These are phyloP conservation scores for Andrena camellia DNA, from an alignment of 2,888 invertebrate genomes.

Conservation along the genomic window DNA sequence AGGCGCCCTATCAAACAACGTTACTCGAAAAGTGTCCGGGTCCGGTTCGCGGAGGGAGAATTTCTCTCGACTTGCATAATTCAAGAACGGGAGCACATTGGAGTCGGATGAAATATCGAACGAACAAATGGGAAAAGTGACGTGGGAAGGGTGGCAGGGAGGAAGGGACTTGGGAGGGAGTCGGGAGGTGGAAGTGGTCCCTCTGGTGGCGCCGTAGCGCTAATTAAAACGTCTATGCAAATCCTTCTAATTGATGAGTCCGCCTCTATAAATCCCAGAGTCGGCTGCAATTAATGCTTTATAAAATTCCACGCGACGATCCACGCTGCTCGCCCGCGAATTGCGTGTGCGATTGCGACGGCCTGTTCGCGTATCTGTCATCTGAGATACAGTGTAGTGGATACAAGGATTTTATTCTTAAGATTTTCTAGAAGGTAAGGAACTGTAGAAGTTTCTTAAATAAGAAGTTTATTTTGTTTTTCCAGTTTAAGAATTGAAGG, in stretches of 20 bases:
- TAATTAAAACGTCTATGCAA: constrained; percentile 76
- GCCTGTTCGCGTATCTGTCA: constrained; percentile 8
- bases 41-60: neutral
- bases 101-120: constrained; percentile 19
- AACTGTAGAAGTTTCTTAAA: too few species aligned
- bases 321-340: constrained; percentile 21
- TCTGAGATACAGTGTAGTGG: neutral
- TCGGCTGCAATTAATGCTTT: constrained; percentile 66
- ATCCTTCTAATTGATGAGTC: constrained; percentile 69
- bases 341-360: constrained; percentile 32
- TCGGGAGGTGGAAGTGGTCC: constrained; percentile 1
- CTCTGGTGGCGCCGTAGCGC: constrained; percentile 42
- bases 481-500: too few species aligned
- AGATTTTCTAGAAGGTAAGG: too few species aligned
- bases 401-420: too few species aligned
- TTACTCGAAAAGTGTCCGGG: constrained; percentile 11
- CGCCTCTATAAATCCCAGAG: constrained; percentile 67
- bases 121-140: constrained; percentile 11
- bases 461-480: too few species aligned
- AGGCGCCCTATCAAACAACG: too few species aligned
- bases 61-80: constrained; percentile 28
- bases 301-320: constrained; percentile 65
- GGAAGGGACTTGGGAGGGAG: neutral
- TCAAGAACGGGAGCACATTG: constrained; percentile 11
- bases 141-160: constrained; percentile 9